Evolutionary conservation across 2,113 vertebrate species (phyloP).

Genomic region (Rhynchopsitta pachyrhyncha): DNA sequence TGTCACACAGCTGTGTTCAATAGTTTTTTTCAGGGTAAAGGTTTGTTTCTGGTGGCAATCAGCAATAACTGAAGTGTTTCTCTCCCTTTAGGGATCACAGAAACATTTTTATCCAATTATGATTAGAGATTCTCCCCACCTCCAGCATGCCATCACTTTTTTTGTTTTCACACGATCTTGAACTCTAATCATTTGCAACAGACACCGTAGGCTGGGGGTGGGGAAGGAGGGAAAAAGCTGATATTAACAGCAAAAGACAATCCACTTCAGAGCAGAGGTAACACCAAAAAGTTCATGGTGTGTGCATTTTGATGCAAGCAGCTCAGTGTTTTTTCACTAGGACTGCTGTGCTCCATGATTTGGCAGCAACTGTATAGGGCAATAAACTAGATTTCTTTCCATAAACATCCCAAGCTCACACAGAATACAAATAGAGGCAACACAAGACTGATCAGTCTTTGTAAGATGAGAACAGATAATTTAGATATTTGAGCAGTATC

Average conservation of each 20-base stretch:
- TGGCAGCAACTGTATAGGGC: not conserved
- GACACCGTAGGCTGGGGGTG: fast-evolving
- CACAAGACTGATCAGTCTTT: not conserved
- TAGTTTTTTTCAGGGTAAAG: not conserved
- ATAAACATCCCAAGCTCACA: not conserved
- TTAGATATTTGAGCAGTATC: not conserved
- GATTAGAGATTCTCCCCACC: not conserved
- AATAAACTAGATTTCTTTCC: conserved; percentile 3
- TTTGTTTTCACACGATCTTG: not conserved
- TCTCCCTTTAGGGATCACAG: not conserved
- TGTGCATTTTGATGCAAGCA: not conserved
- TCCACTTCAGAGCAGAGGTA: not conserved
- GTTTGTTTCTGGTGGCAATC: conserved; percentile 35
- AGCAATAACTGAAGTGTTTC: not conserved
- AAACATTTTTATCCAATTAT: conserved; percentile 27
- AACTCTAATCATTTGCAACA: not conserved
- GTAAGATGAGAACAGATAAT: not conserved
- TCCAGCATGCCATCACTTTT: not conserved
- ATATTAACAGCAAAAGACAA: not conserved
- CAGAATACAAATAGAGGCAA: not conserved
- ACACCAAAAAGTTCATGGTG: not conserved
- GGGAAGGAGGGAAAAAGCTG: not conserved
- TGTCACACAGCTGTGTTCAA: conserved; percentile 22
- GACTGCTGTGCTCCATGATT: not conserved
- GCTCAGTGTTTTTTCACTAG: not conserved